Evolutionary conservation across 2,113 vertebrate genomes (phyloP), one percentile per base, ranked within the genome.

Genomic region (Coptodon bakossiorum): DNA sequence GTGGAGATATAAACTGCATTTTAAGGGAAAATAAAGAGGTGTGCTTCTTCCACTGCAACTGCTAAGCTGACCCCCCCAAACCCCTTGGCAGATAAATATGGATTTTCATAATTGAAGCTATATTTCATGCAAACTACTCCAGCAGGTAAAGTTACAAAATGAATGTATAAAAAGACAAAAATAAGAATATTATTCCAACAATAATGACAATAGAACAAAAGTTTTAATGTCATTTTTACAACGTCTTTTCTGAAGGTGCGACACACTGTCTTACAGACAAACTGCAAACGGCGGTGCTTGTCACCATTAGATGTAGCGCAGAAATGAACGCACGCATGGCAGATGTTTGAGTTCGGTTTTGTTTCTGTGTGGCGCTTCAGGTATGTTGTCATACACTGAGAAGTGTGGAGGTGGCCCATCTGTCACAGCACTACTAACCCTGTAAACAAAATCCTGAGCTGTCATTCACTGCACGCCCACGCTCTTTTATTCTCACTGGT

Each of bases 331-430:
- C 34, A 17, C 4, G 14, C 24, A 6, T 22, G 78, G 54, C 89
- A 86, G 89, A 79, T 89, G 88, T 92, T 81, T 13, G 84, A 71
- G 88, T 45, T 90, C 14, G 19, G 71, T 71, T 86, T 79, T 89
- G 81, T 88, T 11, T 88, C 88, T 57, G 57, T 68, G 83, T 24
- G 90, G 43, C 31, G 88, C 85, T 91, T 79, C 83, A 92, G 91
- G 88, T 88, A 86, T 94, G 92, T 90, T 92, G 93, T 92, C 91
- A 81, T n/a, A 90, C 91, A 87, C 53, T 17, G 84, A 88, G 80
- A 27, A 22, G 89, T 94, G 93, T 90, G 94, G 92, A 94, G 94
- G 92, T 92, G 90, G 90, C 84, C 94, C 93, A 94, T 92, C 93
- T 95, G 94, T 92, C 92, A 90, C 83, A 68, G 82, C 89, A 59